These are phyloP conservation scores for Taxidea taxus DNA, from an alignment of 2,113 vertebrate species.

Conservation along the genomic window DNA sequence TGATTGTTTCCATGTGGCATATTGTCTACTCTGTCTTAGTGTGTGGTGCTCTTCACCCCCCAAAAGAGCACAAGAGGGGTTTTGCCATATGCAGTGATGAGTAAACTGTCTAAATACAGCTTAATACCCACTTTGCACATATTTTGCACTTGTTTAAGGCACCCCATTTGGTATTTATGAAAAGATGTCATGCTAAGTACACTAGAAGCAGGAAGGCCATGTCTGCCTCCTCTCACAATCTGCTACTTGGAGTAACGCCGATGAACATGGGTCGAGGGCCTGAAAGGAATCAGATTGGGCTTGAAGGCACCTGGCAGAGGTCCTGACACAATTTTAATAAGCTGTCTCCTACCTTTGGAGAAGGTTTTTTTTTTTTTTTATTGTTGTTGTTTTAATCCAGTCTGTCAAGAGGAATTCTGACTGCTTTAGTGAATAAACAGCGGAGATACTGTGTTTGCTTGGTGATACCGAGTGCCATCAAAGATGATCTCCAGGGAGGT, in stretches of 20 bases:
- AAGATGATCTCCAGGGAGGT: not conserved
- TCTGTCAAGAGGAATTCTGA: not conserved
- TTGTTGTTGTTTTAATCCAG: not conserved
- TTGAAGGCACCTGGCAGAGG: not conserved
- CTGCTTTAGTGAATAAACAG: not conserved
- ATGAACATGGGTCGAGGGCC: constrained; percentile 36
- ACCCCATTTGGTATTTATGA: constrained; percentile 33
- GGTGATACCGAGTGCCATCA: not conserved
- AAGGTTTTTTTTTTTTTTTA: not conserved
- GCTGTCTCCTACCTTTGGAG: constrained; percentile 31
- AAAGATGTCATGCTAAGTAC: not conserved
- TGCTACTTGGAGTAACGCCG: constrained; percentile 2
- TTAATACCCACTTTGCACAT: not conserved
- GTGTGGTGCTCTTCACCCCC: not conserved
- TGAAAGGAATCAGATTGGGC: constrained; percentile 17
- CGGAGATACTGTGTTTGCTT: not conserved
- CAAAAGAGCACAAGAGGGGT: not conserved
- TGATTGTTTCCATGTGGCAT: not conserved
- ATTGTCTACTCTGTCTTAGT: not conserved
- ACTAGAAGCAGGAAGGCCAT: not conserved
- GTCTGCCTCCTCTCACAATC: not conserved
- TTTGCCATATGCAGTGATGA: not conserved
- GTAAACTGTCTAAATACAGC: not conserved
- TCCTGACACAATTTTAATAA: constrained; percentile 57
- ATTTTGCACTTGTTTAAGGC: not conserved